These are phyloP conservation scores for Stratiomys singularior DNA, from an alignment of 2,888 invertebrate species.

Conservation along the genomic window DNA sequence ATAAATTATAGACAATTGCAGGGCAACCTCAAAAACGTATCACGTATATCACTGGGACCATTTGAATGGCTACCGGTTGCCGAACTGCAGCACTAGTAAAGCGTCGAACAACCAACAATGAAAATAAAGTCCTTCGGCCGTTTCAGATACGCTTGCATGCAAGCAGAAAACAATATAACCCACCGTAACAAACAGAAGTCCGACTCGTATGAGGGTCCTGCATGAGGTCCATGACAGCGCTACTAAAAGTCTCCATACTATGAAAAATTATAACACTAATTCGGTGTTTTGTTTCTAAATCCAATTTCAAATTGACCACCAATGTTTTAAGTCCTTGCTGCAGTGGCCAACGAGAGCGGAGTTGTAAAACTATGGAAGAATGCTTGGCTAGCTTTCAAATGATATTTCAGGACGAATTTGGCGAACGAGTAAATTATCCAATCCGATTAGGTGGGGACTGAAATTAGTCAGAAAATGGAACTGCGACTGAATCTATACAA, in stretches of 20 bases:
- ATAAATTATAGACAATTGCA: constrained; percentile 55
- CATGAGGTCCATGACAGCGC: neutral
- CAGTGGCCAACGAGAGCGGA: neutral
- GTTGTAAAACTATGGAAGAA: neutral
- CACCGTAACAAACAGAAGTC: neutral
- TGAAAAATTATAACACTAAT: constrained; percentile 53
- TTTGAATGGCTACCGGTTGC: neutral
- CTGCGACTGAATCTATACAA: no score
- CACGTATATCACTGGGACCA: constrained; percentile 52
- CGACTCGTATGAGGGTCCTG: constrained; percentile 1
- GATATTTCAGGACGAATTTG: no score
- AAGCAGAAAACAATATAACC: neutral
- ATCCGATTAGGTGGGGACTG: no score
- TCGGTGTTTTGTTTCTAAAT: constrained; percentile 51
- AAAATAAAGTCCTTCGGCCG: neutral
- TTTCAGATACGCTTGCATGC: neutral
- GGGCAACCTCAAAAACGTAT: constrained; percentile 54
- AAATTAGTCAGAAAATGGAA: no score
- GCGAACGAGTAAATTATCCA: no score
- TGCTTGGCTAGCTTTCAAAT: no score
- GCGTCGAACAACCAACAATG: neutral
- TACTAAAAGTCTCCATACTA: constrained; percentile 46
- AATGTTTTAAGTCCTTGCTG: constrained; percentile 41
- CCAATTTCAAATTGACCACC: constrained; percentile 52
- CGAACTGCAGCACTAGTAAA: neutral